phyloP scores from a whole-genome alignment of 2,888 invertebrate genomes.

The Caenorhabditis panamensis region DNA sequence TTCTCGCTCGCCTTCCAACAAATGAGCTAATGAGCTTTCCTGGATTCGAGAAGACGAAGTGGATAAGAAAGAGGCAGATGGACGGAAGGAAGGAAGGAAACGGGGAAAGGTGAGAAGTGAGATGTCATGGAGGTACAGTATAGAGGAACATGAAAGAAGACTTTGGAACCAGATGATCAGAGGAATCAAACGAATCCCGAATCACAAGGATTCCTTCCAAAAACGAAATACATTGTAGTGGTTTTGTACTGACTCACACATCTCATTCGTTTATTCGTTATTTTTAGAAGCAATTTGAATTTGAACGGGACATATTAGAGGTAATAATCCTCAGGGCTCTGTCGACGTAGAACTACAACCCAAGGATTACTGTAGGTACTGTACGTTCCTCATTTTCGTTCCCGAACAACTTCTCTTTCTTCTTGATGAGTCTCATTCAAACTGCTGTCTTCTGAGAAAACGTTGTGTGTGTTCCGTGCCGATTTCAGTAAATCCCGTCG shows the following conservation, averaged over 20 bases:
- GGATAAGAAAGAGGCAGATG: neutral
- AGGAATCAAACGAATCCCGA: too few species aligned
- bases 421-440: slow-evolving; percentile 8
- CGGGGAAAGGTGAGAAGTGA: neutral
- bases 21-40: slow-evolving; percentile 55
- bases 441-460: slow-evolving; percentile 3
- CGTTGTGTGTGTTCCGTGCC: too few species aligned
- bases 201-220: too few species aligned
- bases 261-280: too few species aligned
- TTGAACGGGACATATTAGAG: too few species aligned
- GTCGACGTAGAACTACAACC: neutral
- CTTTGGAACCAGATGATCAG: too few species aligned
- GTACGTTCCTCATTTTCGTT: neutral
- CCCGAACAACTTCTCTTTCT: neutral
- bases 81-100: neutral
- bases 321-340: too few species aligned
- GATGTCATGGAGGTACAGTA: neutral
- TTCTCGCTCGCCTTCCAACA: slow-evolving; percentile 18
- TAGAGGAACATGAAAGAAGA: neutral
- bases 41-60: slow-evolving; percentile 33
- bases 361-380: slow-evolving; percentile 1
- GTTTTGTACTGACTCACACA: too few species aligned
- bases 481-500: slow-evolving; percentile 9
- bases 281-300: too few species aligned
- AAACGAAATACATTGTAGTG: too few species aligned